Conservation (phyloP, 2,113 vertebrate species). For the Brachionichthys hirsutus region DNA sequence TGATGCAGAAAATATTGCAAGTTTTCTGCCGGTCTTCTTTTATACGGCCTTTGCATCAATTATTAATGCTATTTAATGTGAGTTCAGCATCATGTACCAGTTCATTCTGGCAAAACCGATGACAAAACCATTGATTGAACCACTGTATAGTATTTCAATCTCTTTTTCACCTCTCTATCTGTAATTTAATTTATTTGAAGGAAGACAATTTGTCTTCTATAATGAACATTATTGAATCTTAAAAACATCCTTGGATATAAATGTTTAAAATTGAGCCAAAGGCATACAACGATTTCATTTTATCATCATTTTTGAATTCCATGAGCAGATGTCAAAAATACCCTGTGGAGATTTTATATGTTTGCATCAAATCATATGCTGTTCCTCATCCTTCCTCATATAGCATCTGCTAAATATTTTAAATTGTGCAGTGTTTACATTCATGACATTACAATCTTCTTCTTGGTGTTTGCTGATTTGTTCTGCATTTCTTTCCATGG, state of each 20-base stretch:
- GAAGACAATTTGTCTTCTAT: neutral
- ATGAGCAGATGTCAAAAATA: no score
- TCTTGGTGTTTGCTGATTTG: no score
- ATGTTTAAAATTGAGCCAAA: no score
- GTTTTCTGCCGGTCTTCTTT: conserved; percentile 10
- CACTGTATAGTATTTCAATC: conserved; percentile 12
- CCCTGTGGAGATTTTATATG: no score
- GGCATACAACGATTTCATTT: neutral
- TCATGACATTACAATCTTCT: no score
- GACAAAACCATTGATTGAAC: conserved; percentile 4
- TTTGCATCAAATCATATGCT: no score
- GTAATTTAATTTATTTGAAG: conserved; percentile 2
- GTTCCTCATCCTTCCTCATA: no score
- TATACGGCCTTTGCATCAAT: conserved; percentile 14
- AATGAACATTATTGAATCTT: no score
- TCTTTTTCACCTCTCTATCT: neutral
- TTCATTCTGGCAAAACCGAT: conserved; percentile 18
- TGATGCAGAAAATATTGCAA: conserved; percentile 10
- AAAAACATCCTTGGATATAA: no score
- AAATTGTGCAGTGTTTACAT: no score
- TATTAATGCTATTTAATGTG: conserved; percentile 27
- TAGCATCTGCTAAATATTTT: no score
- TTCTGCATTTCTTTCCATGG: no score
- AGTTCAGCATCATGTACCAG: conserved; percentile 19
- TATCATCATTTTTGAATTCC: neutral